Evolutionary conservation across 2,888 invertebrate genomes (phyloP), one percentile per base, ranked within the genome.

Genomic region (Tetrapedia diversipes): DNA sequence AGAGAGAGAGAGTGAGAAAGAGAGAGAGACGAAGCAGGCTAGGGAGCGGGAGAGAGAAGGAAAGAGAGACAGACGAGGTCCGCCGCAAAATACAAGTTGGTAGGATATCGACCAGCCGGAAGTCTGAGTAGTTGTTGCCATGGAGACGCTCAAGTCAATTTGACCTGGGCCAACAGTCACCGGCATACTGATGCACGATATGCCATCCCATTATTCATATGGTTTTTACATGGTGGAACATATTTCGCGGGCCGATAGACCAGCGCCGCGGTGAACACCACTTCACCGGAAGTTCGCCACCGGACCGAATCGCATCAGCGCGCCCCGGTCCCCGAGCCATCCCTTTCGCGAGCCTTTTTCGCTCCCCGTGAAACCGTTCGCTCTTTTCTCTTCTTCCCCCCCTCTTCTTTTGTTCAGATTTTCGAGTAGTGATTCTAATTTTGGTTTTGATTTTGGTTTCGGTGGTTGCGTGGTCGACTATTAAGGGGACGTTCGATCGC

Each of bases 131-230:
- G 92, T 92, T 92, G 93, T 93, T 93, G 93, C 93, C 92, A 92
- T 91, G 90, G 93, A 92, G 92, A 93, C 93, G 92, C 92, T 90
- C 92, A 89, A 93, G 93, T 93, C 93, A 93, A 93, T 93, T 93
- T 93, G 93, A 93, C 93, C 93, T 90, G 90, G 90, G 90, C 89
- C 90, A 89, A 90, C 89, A 90, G 89, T 90, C 87, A 89, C 89
- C 86, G 80, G 89, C 88, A 89, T 89, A 88, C 90, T 87, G 89
- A 89, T 90, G 87, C 87, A 86, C 86, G 84, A 87, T 83, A 86
- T 86, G 83, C 83, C 82, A 85, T 88, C 88, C 84, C 83, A 87
- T 88, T 89, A 88, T 88, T 88, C 87, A 87, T 87, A 85, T 82
- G 80, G 85, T 87, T 87, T 86, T 87, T 84, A 83, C 81, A 81